These are phyloP conservation scores for Eurosta solidaginis DNA, from an alignment of 1,140 invertebrate genomes.

Conservation along the genomic window DNA sequence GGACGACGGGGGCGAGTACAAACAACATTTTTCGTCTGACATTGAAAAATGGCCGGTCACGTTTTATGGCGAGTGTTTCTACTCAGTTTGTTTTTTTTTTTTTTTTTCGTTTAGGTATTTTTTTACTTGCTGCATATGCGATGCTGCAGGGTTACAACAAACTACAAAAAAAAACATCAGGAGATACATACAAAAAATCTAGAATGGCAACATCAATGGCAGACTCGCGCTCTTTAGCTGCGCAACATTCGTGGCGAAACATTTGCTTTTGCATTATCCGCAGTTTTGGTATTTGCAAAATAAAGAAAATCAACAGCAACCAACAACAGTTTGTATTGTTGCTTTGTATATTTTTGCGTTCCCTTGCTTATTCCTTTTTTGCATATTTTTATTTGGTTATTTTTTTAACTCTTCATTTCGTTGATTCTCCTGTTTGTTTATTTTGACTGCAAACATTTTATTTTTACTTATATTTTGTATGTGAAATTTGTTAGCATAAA, in stretches of 20 bases:
- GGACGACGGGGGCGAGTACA: not conserved
- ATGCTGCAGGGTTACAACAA: not conserved
- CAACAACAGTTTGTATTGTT: not conserved
- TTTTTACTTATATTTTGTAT: not conserved
- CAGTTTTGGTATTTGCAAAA: not conserved
- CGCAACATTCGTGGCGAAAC: not conserved
- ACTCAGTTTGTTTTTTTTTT: conserved; percentile 36
- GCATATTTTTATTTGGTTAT: not conserved
- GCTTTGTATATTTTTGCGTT: not conserved
- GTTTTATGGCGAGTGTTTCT: conserved; percentile 49
- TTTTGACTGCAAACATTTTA: not conserved
- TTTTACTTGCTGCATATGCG: conserved; percentile 3
- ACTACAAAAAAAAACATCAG: not conserved
- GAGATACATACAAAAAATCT: conserved; percentile 7
- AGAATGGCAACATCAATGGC: not conserved
- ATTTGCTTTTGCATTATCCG: not conserved
- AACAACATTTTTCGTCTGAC: conserved; percentile 54
- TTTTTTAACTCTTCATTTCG: not conserved
- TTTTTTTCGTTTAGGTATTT: not conserved
- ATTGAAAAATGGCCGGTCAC: conserved; percentile 61
- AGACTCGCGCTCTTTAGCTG: not conserved
- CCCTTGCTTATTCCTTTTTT: not conserved
- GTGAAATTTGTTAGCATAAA: too few species aligned
- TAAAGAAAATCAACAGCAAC: not conserved
- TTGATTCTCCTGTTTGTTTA: not conserved